phyloP scores from a whole-genome alignment of 2,113 vertebrate genomes.

The Dicaeum eximium region DNA sequence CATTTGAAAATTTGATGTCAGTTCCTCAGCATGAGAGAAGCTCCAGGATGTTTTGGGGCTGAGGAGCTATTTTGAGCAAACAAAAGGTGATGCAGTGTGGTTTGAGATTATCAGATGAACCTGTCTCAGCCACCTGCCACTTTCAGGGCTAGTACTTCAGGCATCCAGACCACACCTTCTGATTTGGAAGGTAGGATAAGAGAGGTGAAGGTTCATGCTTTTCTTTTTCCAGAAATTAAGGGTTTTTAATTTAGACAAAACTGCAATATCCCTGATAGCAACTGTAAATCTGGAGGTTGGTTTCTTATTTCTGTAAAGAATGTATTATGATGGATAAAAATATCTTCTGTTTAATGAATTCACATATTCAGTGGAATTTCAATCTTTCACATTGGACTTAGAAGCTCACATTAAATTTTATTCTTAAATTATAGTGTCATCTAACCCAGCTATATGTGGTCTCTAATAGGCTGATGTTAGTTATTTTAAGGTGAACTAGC shows the following conservation, averaged over 20 bases:
- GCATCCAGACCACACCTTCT: not conserved
- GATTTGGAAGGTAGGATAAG: not conserved
- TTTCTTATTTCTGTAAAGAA: slow-evolving; percentile 60
- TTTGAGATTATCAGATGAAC: not conserved
- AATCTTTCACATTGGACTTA: slow-evolving; percentile 43
- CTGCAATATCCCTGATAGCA: slow-evolving; percentile 12
- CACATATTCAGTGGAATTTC: slow-evolving; percentile 20
- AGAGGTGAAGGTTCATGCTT: not conserved
- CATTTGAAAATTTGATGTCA: not conserved
- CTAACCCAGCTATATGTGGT: slow-evolving; percentile 14
- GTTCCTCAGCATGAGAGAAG: not conserved
- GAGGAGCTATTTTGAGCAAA: not conserved
- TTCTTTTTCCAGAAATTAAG: not conserved
- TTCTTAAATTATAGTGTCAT: slow-evolving; percentile 31
- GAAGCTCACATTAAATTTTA: slow-evolving; percentile 29
- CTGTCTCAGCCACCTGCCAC: not conserved
- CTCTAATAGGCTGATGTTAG: slow-evolving; percentile 7
- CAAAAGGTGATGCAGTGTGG: not conserved
- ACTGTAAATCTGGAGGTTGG: slow-evolving; percentile 40
- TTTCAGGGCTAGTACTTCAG: not conserved
- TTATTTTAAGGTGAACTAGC: slow-evolving; percentile 30
- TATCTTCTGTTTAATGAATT: slow-evolving; percentile 54
- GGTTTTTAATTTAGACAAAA: not conserved
- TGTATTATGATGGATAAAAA: slow-evolving; percentile 55
- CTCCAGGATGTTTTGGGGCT: not conserved